These are phyloP conservation scores for Phasianus colchicus DNA, from an alignment of 2,113 vertebrate species.

Conservation along the genomic window DNA sequence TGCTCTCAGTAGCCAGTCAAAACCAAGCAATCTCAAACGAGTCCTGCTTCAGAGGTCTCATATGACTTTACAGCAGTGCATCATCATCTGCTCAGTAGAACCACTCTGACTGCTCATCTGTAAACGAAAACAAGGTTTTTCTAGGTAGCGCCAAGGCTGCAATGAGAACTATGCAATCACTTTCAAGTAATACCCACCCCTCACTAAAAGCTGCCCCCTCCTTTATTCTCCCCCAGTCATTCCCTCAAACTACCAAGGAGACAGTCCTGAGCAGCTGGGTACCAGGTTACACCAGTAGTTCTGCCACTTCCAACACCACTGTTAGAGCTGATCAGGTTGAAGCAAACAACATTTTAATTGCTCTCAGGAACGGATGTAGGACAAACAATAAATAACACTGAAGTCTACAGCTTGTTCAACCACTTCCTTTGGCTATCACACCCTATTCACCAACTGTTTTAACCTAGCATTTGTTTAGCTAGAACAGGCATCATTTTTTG, in stretches of 20 bases:
- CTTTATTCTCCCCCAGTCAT: neutral
- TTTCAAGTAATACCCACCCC: neutral
- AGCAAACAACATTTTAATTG: rapidly evolving
- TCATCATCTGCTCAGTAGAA: neutral
- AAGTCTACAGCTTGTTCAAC: neutral
- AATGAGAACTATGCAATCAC: neutral
- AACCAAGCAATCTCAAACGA: neutral
- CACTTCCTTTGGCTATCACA: neutral
- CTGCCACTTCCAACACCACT: neutral
- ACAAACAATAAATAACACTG: rapidly evolving
- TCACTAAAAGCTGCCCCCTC: neutral
- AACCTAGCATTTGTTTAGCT: neutral
- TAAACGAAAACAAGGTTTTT: neutral
- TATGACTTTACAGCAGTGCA: neutral
- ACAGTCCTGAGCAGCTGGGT: rapidly evolving
- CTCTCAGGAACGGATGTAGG: neutral
- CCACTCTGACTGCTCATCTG: neutral
- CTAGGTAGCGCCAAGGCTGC: rapidly evolving
- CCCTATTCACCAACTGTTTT: neutral
- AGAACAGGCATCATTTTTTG: neutral
- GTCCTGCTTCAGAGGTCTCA: neutral
- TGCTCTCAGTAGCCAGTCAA: neutral
- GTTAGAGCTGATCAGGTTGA: neutral
- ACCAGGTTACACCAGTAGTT: neutral
- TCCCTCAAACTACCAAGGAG: neutral